A percentile compares a stretch with the other conserved stretches of the same genome.
These are phyloP conservation scores for Orycteropus afer DNA, from an alignment of 2,113 vertebrate species.

Conservation along the genomic window DNA sequence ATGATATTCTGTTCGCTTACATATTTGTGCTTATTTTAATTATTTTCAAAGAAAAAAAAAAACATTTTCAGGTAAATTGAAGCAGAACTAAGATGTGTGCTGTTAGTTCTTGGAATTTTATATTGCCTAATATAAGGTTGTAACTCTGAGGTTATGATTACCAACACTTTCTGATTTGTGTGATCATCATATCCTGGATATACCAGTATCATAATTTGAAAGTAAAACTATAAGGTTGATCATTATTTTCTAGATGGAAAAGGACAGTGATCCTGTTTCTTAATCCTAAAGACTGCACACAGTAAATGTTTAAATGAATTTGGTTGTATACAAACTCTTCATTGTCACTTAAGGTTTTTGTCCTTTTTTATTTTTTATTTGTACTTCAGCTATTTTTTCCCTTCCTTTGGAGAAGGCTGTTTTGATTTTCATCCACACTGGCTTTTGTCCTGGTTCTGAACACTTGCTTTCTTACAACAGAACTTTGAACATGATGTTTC, in stretches of 20 bases:
- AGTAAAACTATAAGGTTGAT: neutral
- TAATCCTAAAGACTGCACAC: neutral
- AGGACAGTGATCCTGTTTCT: neutral
- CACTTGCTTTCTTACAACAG: neutral
- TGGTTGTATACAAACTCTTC: neutral
- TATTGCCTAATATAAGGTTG: neutral
- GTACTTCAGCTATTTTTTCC: neutral
- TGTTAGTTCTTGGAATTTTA: neutral
- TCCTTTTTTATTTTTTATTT: neutral
- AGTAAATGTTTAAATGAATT: neutral
- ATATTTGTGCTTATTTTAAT: neutral
- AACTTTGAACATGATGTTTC: neutral
- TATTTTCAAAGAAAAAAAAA: neutral
- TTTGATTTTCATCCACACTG: neutral
- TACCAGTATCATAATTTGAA: neutral
- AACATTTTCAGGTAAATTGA: neutral
- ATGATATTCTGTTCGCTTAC: neutral
- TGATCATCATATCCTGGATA: neutral
- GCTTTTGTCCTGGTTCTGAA: neutral
- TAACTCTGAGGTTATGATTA: neutral
- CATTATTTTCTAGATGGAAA: neutral
- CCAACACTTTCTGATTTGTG: neutral
- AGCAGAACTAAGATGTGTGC: neutral
- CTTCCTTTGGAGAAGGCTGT: neutral
- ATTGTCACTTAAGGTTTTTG: neutral